phyloP scores from a whole-genome alignment of 2,888 invertebrate species.

The Lacanobia wlatinum region DNA sequence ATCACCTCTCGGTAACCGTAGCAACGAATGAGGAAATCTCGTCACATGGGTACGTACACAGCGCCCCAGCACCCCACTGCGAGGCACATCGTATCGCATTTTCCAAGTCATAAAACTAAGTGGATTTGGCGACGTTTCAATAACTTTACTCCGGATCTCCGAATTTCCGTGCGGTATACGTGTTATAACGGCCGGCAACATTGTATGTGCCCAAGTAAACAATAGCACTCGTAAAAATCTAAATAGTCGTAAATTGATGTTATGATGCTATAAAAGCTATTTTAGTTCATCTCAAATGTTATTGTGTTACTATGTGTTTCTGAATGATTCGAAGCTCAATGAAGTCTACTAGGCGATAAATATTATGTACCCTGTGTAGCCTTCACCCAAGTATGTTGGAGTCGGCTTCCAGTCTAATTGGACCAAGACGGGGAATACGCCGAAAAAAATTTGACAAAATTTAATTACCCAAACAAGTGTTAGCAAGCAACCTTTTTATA shows the following conservation, averaged over 20 bases:
- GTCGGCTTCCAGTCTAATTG: no score
- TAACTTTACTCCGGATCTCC: slow-evolving; percentile 77
- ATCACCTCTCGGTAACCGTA: slow-evolving; percentile 58
- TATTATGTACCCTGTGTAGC: no score
- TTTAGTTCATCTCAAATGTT: slow-evolving; percentile 44
- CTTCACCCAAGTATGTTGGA: not conserved
- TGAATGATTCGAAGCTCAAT: not conserved
- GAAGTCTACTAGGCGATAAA: not conserved
- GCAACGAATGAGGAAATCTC: slow-evolving; percentile 68
- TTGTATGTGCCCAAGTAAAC: slow-evolving; percentile 51
- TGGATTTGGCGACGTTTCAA: slow-evolving; percentile 88
- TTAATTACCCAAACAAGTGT: no score
- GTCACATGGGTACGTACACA: slow-evolving; percentile 55
- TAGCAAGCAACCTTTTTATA: no score
- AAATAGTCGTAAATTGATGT: slow-evolving; percentile 56
- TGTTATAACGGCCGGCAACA: slow-evolving; percentile 59
- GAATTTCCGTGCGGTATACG: slow-evolving; percentile 64
- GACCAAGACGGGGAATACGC: no score
- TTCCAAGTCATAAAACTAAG: slow-evolving; percentile 88
- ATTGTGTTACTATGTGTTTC: slow-evolving; percentile 32
- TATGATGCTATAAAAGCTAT: slow-evolving; percentile 52
- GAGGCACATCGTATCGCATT: slow-evolving; percentile 79
- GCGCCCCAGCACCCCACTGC: slow-evolving; percentile 56
- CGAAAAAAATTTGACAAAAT: no score
- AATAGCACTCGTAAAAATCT: slow-evolving; percentile 62